Base-by-base conservation (phyloP, 2,888 invertebrate species). In the Platycheirus rosarum region DNA sequence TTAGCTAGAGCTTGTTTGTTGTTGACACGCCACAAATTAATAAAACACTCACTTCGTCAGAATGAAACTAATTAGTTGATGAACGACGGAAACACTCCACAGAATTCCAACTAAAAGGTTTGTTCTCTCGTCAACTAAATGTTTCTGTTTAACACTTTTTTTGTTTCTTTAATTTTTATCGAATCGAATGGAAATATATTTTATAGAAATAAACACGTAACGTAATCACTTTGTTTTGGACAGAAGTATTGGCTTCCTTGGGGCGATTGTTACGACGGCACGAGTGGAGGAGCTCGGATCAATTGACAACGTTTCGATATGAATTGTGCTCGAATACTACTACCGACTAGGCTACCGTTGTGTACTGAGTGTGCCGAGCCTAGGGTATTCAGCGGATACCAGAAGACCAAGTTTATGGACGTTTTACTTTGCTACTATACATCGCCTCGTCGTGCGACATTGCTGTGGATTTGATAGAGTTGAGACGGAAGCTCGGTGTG, bases 301-400 rank as follows among this genome's bases (percentile, higher is more conserved):
- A 80, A 65, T 80, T 70, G 70, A 80, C 79, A 70, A 75, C 75
- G 65, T 75, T 42, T 42, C 75, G 70, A 75, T 65, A 70, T 69
- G 79, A 80, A 75, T 69, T 46, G 44, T 60, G 57, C 9, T 60
- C 70, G 51, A 35, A 57, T 75, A 80, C 79, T 75, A 80, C 79
- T 80, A 57, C 13, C 40, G 57, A 16, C 32, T 14, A 26, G 57
- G 14, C 14, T 51, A 32, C 29, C 2, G 40, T 40, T 14, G 40
- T 70, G 49, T 65, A 35, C 65, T 60, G 20, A 48, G 23, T 51
- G 69, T 40, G 63, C 14, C 20, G 65, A 51, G 69, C 46, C 14
- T 37, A 42, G 42, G 2, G 44, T 68, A 63, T 32, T 70, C 68
- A 40, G 48, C 32, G 16, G 48, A 57, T 63, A 60, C 26, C 49